phyloP scores from a whole-genome alignment of 2,888 invertebrate genomes.

The Molanna angustata region DNA sequence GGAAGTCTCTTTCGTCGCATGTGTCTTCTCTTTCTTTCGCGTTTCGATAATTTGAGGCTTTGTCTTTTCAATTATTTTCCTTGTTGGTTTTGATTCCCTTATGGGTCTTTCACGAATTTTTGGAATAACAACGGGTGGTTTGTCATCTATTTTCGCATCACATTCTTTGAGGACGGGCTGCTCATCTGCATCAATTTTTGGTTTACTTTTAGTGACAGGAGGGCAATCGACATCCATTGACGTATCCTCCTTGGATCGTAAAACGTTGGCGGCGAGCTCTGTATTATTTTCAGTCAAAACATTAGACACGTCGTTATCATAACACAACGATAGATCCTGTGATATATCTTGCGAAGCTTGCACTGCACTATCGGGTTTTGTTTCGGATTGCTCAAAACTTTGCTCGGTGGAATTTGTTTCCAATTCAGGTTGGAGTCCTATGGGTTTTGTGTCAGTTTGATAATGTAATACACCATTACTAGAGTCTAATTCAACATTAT shows the following conservation, averaged over 20 bases:
- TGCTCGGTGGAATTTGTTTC: conserved; percentile 15
- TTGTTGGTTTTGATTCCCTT: conserved; percentile 1
- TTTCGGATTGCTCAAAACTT: conserved; percentile 5
- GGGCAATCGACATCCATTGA: neutral
- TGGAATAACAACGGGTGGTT: conserved; percentile 16
- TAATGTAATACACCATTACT: conserved; percentile 20
- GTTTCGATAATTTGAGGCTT: neutral
- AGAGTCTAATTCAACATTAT: conserved; percentile 24
- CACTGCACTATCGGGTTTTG: conserved; percentile 8
- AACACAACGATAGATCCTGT: conserved; percentile 14
- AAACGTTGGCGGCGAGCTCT: conserved; percentile 1
- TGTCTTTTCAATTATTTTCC: conserved; percentile 4
- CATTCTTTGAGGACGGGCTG: conserved; percentile 1
- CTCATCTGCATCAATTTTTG: neutral
- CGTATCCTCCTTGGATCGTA: neutral
- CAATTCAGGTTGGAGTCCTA: conserved; percentile 14
- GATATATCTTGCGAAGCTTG: conserved; percentile 11
- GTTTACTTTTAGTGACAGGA: neutral
- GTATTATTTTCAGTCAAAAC: conserved; percentile 12
- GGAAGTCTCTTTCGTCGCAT: conserved; percentile 3
- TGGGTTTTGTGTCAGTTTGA: conserved; percentile 22
- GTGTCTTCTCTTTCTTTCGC: conserved; percentile 5
- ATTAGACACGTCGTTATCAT: conserved; percentile 19
- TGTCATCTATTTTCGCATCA: neutral
- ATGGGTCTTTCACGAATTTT: neutral